These are phyloP conservation scores for Micropoecilia bifurca DNA, from an alignment of 2,797 vertebrate genomes.

Conservation along the genomic window DNA sequence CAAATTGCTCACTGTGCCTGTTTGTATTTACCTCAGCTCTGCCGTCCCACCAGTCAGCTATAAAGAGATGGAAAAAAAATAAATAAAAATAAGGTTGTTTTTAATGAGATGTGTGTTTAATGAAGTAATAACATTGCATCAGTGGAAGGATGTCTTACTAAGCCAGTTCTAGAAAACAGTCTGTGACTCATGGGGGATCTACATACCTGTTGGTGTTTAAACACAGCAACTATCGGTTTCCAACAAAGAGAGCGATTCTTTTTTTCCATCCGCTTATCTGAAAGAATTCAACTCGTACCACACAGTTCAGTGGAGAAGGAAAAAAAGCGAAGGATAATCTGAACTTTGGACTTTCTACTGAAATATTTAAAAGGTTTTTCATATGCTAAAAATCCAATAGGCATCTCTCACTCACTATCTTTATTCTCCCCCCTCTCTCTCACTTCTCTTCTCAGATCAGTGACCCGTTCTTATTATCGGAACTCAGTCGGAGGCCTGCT, in stretches of 20 bases:
- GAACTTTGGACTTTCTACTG: constrained; percentile 25
- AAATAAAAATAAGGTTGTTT: constrained; percentile 25
- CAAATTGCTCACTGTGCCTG: constrained; percentile 50
- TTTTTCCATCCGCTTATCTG: constrained; percentile 50
- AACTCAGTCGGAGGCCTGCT: constrained; percentile 87
- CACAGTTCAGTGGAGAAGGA: constrained; percentile 33
- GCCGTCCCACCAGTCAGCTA: constrained; percentile 50
- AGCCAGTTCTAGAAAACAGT: constrained; percentile 6
- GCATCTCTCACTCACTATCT: not conserved
- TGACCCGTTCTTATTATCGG: constrained; percentile 88
- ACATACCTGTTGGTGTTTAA: constrained; percentile 17
- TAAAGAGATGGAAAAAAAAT: constrained; percentile 14
- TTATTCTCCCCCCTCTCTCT: not conserved
- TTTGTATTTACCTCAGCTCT: constrained; percentile 48
- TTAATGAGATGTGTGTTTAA: constrained; percentile 27
- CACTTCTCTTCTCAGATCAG: constrained; percentile 76
- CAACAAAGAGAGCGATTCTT: constrained; percentile 28
- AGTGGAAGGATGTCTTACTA: constrained; percentile 7
- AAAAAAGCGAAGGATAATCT: constrained; percentile 15
- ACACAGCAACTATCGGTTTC: constrained; percentile 26
- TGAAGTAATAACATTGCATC: constrained; percentile 19
- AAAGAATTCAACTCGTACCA: constrained; percentile 25
- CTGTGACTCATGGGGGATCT: constrained; percentile 20
- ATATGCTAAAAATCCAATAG: constrained; percentile 18
- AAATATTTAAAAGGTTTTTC: not conserved